A percentile compares a stretch with the other conserved stretches of the same genome.
phyloP scores from a whole-genome alignment of 2,888 invertebrate genomes.

The Leucoma salicis region DNA sequence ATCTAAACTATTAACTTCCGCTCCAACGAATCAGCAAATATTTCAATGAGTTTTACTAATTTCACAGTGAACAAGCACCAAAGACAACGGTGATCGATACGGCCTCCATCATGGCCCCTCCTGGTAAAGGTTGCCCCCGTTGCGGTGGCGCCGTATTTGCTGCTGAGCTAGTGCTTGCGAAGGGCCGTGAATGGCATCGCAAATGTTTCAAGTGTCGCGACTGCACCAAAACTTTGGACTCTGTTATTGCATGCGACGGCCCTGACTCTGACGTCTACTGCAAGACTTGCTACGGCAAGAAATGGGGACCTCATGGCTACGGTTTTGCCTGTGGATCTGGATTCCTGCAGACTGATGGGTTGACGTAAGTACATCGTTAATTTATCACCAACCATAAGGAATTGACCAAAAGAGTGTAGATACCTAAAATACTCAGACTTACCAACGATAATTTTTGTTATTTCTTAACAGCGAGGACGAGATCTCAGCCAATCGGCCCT shows the following conservation, averaged over 20 bases:
- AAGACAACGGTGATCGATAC: slow-evolving; percentile 91
- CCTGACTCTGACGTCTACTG: slow-evolving; percentile 97
- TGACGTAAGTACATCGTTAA: slow-evolving; percentile 84
- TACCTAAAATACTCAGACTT: not conserved
- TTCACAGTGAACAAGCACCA: slow-evolving; percentile 87
- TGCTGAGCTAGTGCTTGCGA: slow-evolving; percentile 96
- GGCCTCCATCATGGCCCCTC: slow-evolving; percentile 88
- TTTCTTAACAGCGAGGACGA: slow-evolving; percentile 87
- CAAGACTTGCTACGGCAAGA: slow-evolving; percentile 98
- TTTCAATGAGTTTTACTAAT: slow-evolving; percentile 9
- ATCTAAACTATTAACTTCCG: too few relatives aligned
- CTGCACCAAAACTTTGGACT: slow-evolving; percentile 96
- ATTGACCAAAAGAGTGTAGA: too few relatives aligned
- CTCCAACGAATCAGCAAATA: too few relatives aligned
- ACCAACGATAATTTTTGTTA: not conserved
- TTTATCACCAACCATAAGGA: too few relatives aligned
- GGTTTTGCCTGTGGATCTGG: slow-evolving; percentile 98
- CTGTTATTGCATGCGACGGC: slow-evolving; percentile 97
- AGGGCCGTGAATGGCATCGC: slow-evolving; percentile 95
- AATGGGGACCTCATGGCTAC: slow-evolving; percentile 98
- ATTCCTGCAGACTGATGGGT: slow-evolving; percentile 94
- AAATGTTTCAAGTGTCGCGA: slow-evolving; percentile 96
- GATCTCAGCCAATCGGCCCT: slow-evolving; percentile 90
- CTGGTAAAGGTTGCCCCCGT: slow-evolving; percentile 94
- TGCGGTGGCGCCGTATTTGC: slow-evolving; percentile 96